Evolutionary conservation across 1,140 invertebrate species (phyloP).

Genomic region (Drosophila navojoa): DNA sequence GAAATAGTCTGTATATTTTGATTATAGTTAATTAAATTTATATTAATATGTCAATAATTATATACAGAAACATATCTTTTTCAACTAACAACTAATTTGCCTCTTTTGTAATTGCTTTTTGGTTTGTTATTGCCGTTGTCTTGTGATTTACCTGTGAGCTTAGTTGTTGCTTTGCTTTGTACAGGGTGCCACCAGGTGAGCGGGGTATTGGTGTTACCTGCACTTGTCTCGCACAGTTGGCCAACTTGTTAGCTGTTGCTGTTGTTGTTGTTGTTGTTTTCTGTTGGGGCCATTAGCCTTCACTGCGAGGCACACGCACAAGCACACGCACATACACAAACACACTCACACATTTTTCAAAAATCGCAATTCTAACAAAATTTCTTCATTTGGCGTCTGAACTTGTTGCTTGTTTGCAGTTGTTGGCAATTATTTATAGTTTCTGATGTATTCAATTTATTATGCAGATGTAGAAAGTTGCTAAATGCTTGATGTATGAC

Average conservation of each 20-base stretch:
- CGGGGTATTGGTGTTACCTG: slow-evolving; percentile 48
- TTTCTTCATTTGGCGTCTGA: slow-evolving; percentile 72
- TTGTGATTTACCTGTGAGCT: slow-evolving; percentile 37
- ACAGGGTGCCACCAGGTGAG: slow-evolving; percentile 41
- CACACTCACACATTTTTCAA: slow-evolving; percentile 49
- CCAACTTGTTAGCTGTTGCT: slow-evolving; percentile 63
- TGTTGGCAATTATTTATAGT: slow-evolving; percentile 82
- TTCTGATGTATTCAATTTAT: slow-evolving; percentile 82
- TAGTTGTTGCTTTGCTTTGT: slow-evolving; percentile 13
- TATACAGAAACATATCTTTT: no score
- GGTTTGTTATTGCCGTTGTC: slow-evolving; percentile 15
- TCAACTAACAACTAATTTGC: no score
- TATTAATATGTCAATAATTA: no score
- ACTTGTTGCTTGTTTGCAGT: slow-evolving; percentile 68
- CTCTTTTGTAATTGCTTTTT: background rate
- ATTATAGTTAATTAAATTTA: no score
- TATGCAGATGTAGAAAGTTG: slow-evolving; percentile 78
- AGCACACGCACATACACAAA: slow-evolving; percentile 29
- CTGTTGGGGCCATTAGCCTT: slow-evolving; percentile 70
- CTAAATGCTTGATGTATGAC: slow-evolving; percentile 75
- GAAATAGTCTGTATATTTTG: no score
- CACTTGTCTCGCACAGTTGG: slow-evolving; percentile 71
- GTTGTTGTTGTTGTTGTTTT: slow-evolving; percentile 42
- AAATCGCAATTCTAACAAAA: slow-evolving; percentile 80
- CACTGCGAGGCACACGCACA: slow-evolving; percentile 47